Evolutionary conservation across 1,140 invertebrate genomes (phyloP), one percentile per base, ranked within the genome.

Genomic region (Carcinoscorpius rotundicauda): DNA sequence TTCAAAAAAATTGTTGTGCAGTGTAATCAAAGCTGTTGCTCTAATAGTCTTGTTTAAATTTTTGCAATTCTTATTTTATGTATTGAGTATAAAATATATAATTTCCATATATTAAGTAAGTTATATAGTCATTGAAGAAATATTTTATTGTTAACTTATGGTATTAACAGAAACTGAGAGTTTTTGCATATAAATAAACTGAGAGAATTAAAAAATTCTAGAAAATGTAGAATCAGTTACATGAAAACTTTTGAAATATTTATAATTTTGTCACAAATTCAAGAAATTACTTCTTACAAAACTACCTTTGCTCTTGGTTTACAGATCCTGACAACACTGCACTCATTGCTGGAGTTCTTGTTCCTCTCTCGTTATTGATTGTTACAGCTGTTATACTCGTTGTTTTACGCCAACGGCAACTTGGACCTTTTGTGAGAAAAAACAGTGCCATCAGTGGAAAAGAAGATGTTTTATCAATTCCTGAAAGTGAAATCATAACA

Each of bases 241-340:
- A 29, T 29, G 29, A 29, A 29, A 29, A 55, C 53, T 55, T 8
- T 55, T 55, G 53, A n/a, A 55, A 55, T 55, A 9, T 55, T 8
- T 6, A 9, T 1, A 6, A 6, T 6, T 8, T 60, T 52, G 49
- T 59, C 58, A 52, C n/a, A n/a, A 51, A 51, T 10, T 10, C 58
- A 52, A 29, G 49, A 29, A 10, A 51, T 4, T 49, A 6, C 62
- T 5, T 62, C 51, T 56, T 52, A 9, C 53, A 4, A n/a, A n/a
- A 50, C n/a, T 56, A 63, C 29, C 51, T 63, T 1, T 57, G 51
- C 51, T 51, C 52, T 9, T 49, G 60, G 61, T 52, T 64, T 62
- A 49, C 55, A 72, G 88, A 92, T 81, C 87, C 88, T 77, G 88
- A 91, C 76, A 90, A 91, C 75, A 90, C 88, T 51, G 85, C 86